Base-by-base conservation (phyloP, 2,113 vertebrate species). In the Cavia porcellus region DNA sequence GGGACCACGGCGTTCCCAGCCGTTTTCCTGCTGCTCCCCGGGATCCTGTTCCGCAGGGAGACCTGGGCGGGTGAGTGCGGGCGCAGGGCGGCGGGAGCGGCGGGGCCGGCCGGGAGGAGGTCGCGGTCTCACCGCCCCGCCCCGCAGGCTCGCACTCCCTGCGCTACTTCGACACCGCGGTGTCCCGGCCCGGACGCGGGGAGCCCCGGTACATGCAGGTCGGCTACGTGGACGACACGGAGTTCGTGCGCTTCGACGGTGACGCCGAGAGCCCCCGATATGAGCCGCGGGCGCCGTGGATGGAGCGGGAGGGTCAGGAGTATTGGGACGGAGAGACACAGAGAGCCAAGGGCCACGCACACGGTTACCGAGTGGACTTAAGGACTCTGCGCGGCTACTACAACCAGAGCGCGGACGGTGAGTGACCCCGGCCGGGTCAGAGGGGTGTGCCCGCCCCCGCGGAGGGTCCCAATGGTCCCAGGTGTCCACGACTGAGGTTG, bases 1-100 rank as follows among this genome's bases (percentile, higher is more conserved):
- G 4, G 13, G 0, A 4, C 1, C 0, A 9, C 35, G 57, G 7
- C 3, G 3, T 1, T 1, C 10, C 0, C 1, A 10, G 3, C 0
- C 1, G 11, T 35, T 1, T 9, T 89, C 6, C 3, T 30, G 12
- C 11, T 96, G 66, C 32, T 94, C 24, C 24, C 0, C 0, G 57
- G 7, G 7, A 0, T 32, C 72, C 7, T 25, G 19, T 0, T 28
- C 35, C 20, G 25, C 50, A 50, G 24, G 9, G 9, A 79, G 90
- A 70, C 35, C 25, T 3, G 55, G 42, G 83, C 38, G 3, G 38
- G 95, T 92, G 61, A 92, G 95, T 84, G 32, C 32, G 68, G 59
- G n/a, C 8, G 25, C 17, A 5, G 30, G 14, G 0, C 19, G 6
- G 66, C 25, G 20, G 20, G n/a, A n/a, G n/a, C n/a, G n/a, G n/a